These are phyloP conservation scores for Corythornis vintsioides DNA, from an alignment of 2,113 vertebrate species.

Conservation along the genomic window DNA sequence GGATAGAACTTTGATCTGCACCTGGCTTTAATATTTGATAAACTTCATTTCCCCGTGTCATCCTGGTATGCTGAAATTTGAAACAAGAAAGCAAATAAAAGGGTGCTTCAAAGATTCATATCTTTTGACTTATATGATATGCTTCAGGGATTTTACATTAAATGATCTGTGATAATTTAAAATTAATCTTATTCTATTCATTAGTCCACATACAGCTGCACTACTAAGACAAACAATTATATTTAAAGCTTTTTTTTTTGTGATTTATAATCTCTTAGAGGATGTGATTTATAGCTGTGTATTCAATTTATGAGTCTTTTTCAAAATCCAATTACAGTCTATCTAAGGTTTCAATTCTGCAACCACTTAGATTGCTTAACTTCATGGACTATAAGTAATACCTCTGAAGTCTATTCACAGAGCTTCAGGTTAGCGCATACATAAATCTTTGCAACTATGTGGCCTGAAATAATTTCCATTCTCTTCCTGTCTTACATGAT, in stretches of 20 bases:
- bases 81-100: constrained; percentile 62
- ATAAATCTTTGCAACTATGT: constrained; percentile 13
- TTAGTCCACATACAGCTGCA: neutral
- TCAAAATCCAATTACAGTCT: constrained; percentile 56
- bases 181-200: constrained; percentile 33
- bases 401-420: constrained; percentile 22
- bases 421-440: neutral
- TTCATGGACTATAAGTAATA: constrained; percentile 45
- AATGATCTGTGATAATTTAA: constrained; percentile 10
- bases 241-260: neutral
- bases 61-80: neutral
- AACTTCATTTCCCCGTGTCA: constrained; percentile 20
- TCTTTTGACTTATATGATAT: neutral
- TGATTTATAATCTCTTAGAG: neutral
- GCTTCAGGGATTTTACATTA: neutral
- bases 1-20: constrained; percentile 49
- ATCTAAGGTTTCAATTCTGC: constrained; percentile 48
- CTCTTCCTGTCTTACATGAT: neutral
- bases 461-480: neutral
- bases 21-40: constrained; percentile 56
- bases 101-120: neutral
- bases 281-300: constrained; percentile 40
- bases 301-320: constrained; percentile 41
- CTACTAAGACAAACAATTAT: neutral
- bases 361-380: constrained; percentile 49